Conservation (phyloP, 1,140 invertebrate genomes). For the Drosophila malerkotliana region DNA sequence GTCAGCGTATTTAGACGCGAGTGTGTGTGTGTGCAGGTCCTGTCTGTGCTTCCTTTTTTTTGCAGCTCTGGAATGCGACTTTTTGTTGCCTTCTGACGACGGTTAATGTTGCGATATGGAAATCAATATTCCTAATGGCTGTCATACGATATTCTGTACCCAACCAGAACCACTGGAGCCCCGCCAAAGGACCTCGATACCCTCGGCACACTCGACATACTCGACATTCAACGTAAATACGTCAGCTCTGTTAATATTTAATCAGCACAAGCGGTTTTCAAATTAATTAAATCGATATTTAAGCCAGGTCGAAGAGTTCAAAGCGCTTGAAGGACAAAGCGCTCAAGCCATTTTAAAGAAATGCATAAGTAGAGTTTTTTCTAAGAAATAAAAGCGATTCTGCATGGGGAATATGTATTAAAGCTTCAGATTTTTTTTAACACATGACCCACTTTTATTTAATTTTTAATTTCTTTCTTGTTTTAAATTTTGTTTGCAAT, state of each 20-base stretch:
- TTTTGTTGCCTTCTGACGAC: slow-evolving; percentile 55
- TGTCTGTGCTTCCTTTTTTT: slow-evolving; percentile 31
- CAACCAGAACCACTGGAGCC: slow-evolving; percentile 6
- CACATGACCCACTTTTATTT: too few species aligned
- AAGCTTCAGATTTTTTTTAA: too few species aligned
- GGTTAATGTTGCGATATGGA: slow-evolving; percentile 75
- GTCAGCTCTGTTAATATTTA: slow-evolving; percentile 45
- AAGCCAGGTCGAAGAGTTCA: not conserved
- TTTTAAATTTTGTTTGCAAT: too few species aligned
- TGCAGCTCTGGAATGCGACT: slow-evolving; percentile 35
- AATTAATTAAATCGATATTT: slow-evolving; percentile 62
- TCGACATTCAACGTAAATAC: slow-evolving; percentile 47
- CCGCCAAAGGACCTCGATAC: slow-evolving; percentile 11
- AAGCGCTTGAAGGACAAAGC: too few species aligned
- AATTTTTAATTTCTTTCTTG: too few species aligned
- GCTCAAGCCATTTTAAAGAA: too few species aligned
- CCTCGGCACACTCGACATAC: slow-evolving; percentile 14
- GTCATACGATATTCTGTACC: slow-evolving; percentile 59
- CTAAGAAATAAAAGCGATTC: too few species aligned
- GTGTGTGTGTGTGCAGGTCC: slow-evolving; percentile 22
- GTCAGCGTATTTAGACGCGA: slow-evolving; percentile 59
- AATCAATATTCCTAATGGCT: slow-evolving; percentile 79
- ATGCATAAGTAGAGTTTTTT: not conserved
- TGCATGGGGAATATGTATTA: too few species aligned
- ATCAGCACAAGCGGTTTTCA: slow-evolving; percentile 35